Percentiles rank a stretch among this genome's conserved stretches.
Evolutionary conservation across 2,797 vertebrate species (phyloP).

Genomic region (Mormyrus hasselquistii): DNA sequence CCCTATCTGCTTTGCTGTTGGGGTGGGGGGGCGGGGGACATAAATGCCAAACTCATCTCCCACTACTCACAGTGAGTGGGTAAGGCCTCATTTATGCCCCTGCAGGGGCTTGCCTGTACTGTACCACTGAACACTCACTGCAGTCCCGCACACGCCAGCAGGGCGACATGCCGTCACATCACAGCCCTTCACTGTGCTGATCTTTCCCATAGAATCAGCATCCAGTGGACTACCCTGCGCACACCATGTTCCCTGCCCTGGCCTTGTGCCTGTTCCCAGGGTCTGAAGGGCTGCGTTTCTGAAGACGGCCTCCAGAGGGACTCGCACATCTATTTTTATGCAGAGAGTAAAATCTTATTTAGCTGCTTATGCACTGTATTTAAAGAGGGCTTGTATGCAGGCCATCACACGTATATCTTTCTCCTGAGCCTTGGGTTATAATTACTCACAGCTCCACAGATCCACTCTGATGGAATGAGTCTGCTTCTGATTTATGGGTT

Average conservation of each 20-base stretch:
- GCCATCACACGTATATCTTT: not conserved
- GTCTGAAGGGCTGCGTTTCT: not conserved
- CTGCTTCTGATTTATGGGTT: not conserved
- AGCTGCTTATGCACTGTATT: not conserved
- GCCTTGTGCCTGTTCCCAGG: not conserved
- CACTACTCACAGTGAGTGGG: not conserved
- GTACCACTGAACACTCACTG: not conserved
- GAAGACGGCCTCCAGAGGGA: not conserved
- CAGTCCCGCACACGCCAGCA: not conserved
- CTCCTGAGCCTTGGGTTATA: not conserved
- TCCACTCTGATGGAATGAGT: not conserved
- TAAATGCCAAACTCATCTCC: not conserved
- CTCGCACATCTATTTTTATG: not conserved
- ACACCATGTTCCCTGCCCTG: not conserved
- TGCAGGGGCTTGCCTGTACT: not conserved
- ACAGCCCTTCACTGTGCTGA: not conserved
- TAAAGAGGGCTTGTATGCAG: not conserved
- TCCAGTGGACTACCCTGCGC: not conserved
- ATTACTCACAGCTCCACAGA: not conserved
- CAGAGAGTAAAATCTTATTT: slow-evolving; percentile 22
- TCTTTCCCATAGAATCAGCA: not conserved
- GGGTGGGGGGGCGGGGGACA: not conserved
- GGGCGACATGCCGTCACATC: not conserved
- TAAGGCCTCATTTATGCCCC: not conserved
- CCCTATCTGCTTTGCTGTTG: not conserved